Base-by-base conservation (phyloP, 92 coral and sea anemone genomes). In the Phenganax marumi region DNA sequence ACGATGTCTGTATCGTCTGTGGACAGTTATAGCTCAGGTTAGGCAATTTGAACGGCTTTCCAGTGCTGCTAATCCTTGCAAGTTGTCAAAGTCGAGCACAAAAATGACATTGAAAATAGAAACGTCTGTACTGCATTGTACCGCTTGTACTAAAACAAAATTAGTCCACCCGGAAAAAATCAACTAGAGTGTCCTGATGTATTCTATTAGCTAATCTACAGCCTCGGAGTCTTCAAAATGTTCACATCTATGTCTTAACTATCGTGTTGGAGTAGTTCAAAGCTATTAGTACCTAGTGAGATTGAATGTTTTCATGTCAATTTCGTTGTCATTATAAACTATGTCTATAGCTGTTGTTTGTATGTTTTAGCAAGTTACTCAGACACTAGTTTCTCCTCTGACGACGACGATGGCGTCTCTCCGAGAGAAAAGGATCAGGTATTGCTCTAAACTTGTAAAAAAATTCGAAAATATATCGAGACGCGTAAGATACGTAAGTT, bases 11-110 rank as follows among this genome's bases (percentile, higher is more conserved):
- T 96, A 51, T 92, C 99, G 70, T 96, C 99, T 24, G 92, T 97
- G 57, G 99, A 96, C 89, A 96, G 99, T 83, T 96, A 91, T 81
- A 96, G 99, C 77, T 92, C 99, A 96, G 99, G 99, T 96, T 97
- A 91, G 85, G 54, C 77, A 71, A 78, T 70, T 65, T 68, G 47
- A 6, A 64, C 79, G 21, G 54, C 19, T 76, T 52, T 54, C 19
- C 68, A 25, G 43, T 49, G 49, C 81, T 54, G 22, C 19, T 43
- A 56, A 51, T 25, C 39, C 19, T 76, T 52, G 62, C 81, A 54
- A 56, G 57, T 66, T 66, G 72, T 66, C 72, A 66, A 66, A 25
- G 6, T 66, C 72, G 62, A 54, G 62, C 79, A 25, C 79, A 74
- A 52, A 33, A 50, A 54, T 54, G 68, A 54, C 48, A 51, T 26